These are phyloP conservation scores for Scortum barcoo DNA, from an alignment of 2,113 vertebrate species.

Conservation along the genomic window DNA sequence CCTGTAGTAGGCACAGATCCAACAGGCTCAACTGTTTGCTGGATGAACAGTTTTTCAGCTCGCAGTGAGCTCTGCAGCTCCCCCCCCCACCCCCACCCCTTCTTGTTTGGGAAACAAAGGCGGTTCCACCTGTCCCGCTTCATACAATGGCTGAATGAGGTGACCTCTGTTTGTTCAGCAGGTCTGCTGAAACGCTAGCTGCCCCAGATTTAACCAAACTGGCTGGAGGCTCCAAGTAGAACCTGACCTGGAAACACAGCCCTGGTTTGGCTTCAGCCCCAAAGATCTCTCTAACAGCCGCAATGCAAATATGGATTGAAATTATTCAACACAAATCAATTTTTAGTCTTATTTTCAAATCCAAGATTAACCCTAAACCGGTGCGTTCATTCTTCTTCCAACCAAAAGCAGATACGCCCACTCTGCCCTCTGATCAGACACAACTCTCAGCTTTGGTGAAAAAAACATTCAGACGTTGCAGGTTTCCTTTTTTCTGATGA, in stretches of 20 bases:
- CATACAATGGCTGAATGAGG: constrained; percentile 50
- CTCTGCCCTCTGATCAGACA: not conserved
- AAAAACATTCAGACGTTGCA: not conserved
- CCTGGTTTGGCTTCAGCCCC: not conserved
- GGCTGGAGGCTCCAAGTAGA: constrained; percentile 1
- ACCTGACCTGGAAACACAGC: constrained; percentile 20
- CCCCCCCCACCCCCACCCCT: not conserved
- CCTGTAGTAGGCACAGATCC: constrained; percentile 27
- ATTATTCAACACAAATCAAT: not conserved
- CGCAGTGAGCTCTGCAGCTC: not conserved
- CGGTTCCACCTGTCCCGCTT: constrained; percentile 55
- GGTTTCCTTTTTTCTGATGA: not conserved
- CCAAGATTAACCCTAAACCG: not conserved
- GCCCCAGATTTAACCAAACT: constrained; percentile 36
- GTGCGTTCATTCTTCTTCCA: not conserved
- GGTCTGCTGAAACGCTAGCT: constrained; percentile 48
- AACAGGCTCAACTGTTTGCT: not conserved
- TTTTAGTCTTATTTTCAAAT: not conserved
- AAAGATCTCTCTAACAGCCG: not conserved
- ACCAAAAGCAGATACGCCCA: too few species aligned
- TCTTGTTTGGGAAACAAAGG: constrained; percentile 48
- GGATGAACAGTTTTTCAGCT: constrained; percentile 5
- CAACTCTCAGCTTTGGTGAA: not conserved
- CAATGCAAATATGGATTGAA: not conserved
- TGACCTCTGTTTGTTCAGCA: constrained; percentile 53